A percentile compares a stretch with the other conserved stretches of the same genome.
Conservation (phyloP, 2,797 vertebrate species). For the Oreochromis grahami region DNA sequence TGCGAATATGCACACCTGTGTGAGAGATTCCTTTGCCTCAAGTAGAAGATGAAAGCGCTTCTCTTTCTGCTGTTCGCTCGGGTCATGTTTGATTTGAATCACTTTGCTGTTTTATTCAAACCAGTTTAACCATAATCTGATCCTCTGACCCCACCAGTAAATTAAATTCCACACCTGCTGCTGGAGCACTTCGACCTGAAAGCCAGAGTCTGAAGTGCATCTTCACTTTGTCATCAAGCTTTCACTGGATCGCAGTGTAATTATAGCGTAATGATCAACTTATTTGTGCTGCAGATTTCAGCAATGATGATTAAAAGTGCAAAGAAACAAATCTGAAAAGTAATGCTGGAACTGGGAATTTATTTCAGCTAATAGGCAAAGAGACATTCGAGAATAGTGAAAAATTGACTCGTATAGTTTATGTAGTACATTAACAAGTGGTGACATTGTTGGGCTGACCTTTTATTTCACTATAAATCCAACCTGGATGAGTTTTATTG, state of each 20-base stretch:
- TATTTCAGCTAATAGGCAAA: neutral
- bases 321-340: neutral
- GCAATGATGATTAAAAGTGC: neutral
- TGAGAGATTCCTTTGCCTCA: neutral
- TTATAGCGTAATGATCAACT: neutral
- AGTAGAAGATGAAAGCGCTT: neutral
- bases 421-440: neutral
- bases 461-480: neutral
- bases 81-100: neutral
- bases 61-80: neutral
- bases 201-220: neutral
- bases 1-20: neutral
- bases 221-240: neutral
- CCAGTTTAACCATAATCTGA: slow-evolving; percentile 20
- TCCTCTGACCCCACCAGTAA: neutral
- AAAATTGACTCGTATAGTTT: neutral
- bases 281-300: neutral
- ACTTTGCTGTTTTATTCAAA: neutral
- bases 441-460: neutral
- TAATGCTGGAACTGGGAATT: neutral
- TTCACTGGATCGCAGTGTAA: neutral
- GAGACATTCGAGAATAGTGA: neutral
- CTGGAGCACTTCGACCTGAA: neutral
- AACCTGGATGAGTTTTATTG: too few relatives aligned
- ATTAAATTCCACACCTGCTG: neutral